Evolutionary conservation across 2,113 vertebrate genomes (phyloP).

Genomic region (Struthio camelus): DNA sequence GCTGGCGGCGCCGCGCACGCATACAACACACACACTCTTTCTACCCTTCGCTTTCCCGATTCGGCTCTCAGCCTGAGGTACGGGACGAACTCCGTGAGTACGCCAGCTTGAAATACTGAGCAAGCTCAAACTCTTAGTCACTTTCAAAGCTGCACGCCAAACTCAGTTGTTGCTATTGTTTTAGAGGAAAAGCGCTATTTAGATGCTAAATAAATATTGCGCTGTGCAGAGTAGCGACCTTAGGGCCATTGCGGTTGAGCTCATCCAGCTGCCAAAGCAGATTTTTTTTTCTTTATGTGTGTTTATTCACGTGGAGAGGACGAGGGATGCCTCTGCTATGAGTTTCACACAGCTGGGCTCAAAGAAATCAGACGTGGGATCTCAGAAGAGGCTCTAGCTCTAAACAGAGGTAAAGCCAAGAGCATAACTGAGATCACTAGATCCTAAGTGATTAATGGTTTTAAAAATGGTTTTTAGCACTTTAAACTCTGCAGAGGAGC

Average conservation of each 20-base stretch:
- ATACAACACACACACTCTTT: not conserved
- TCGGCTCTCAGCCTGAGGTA: constrained; percentile 28
- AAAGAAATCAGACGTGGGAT: not conserved
- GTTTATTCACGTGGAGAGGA: not conserved
- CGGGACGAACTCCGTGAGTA: not conserved
- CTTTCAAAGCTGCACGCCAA: not conserved
- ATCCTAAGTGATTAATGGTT: not conserved
- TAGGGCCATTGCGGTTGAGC: not conserved
- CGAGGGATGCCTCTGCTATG: not conserved
- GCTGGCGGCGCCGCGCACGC: not conserved
- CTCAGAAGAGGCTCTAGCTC: not conserved
- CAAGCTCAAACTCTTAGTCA: not conserved
- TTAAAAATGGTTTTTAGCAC: not conserved
- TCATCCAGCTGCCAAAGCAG: not conserved
- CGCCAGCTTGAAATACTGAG: not conserved
- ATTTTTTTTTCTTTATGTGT: not conserved
- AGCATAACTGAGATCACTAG: not conserved
- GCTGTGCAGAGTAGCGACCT: not conserved
- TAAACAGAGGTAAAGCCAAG: not conserved
- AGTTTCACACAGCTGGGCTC: not conserved
- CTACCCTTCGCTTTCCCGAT: not conserved
- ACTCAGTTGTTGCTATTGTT: not conserved
- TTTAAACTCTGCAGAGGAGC: not conserved
- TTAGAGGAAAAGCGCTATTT: fast-evolving
- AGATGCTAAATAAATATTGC: not conserved